Evolutionary conservation across 1,140 invertebrate genomes (phyloP), one percentile per base, ranked within the genome.

Genomic region (Lucilia sericata): DNA sequence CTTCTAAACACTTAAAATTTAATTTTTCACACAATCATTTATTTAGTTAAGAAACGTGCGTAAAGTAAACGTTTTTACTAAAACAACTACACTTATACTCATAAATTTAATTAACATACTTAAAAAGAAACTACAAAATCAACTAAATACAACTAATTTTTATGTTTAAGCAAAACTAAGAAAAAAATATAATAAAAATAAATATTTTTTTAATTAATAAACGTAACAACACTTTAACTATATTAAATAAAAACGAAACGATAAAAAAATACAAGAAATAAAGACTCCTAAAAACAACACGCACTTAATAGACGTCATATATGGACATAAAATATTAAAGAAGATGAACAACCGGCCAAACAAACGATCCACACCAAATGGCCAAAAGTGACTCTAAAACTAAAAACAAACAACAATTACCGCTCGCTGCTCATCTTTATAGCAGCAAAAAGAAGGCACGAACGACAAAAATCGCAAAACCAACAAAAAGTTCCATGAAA

Each of bases 191-290:
- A 30, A 30, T 30, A 30, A 60, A n/a, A 60, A 60, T n/a, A 17
- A 60, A 60, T n/a, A 17, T 17, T 25, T 80, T 80, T 80, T 80
- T 80, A 80, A 80, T 80, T 80, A 80, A 49, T 80, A 80, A 80
- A 80, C 76, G 76, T 80, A 80, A 80, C 76, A 80, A 80, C 42
- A 49, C 76, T 80, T 80, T 80, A 13, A 80, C 10, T 51, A 21
- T 51, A 49, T 51, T 21, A 70, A 70, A 70, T 17, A 60, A 60
- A 60, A 60, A 30, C 0, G 34, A 74, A 74, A 4, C 10, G 21
- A 12, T 25, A 74, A 7, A 12, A 8, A 34, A 19, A 19, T 3
- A 19, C 8, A 34, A 13, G 21, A 25, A 13, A 34, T 25, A 74
- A 25, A 80, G 47, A 51, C 76, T 80, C 19, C 17, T 80, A 36